Percentiles rank a stretch among this genome's conserved stretches.
phyloP scores from a whole-genome alignment of 1,140 invertebrate genomes.

The Euwallacea fornicatus region DNA sequence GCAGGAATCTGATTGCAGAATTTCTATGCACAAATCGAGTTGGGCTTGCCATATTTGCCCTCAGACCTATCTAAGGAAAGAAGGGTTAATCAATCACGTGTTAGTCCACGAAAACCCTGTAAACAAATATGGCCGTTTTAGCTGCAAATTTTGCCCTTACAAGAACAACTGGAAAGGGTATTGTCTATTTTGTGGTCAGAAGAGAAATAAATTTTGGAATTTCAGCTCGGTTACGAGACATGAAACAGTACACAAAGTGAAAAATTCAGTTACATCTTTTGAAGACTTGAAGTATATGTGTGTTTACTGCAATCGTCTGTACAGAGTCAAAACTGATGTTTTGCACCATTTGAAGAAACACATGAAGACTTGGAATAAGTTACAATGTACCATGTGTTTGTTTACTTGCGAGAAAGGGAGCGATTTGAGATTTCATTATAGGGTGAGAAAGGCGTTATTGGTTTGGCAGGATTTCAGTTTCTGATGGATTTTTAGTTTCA shows the following conservation, averaged over 20 bases:
- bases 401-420: background rate
- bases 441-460: background rate
- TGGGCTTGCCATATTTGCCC: slow-evolving; percentile 16
- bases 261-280: no score
- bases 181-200: background rate
- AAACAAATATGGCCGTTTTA: slow-evolving; percentile 13
- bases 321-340: background rate
- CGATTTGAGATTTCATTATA: slow-evolving; percentile 13
- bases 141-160: slow-evolving; percentile 9
- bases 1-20: no score
- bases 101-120: slow-evolving; percentile 13
- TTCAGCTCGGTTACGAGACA: no score
- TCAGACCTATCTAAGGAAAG: background rate
- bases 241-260: no score
- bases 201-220: no score
- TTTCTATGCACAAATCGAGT: no score
- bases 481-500: no score
- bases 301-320: background rate
- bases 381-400: slow-evolving; percentile 14
- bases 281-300: background rate
- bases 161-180: slow-evolving; percentile 18
- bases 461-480: no score
- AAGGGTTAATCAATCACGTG: background rate
- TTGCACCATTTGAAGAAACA: slow-evolving; percentile 16
- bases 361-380: slow-evolving; percentile 6